phyloP scores from a whole-genome alignment of 92 coral and sea anemone genomes.

The Epizoanthus ramosus region DNA sequence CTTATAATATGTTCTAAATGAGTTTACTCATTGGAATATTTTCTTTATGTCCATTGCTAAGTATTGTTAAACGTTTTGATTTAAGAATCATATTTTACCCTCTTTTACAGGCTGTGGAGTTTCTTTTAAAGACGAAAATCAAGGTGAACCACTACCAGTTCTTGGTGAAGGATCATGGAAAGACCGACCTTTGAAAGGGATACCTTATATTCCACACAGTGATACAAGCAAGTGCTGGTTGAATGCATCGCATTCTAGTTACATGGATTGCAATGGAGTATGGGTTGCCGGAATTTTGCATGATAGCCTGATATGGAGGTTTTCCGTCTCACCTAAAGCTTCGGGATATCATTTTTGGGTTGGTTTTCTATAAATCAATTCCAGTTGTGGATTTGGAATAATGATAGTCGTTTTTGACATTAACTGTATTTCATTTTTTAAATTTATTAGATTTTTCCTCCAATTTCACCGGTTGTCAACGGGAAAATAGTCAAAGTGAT shows the following conservation, averaged over 20 bases:
- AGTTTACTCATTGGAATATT: no score
- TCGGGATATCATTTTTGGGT: background rate
- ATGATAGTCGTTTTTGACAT: no score
- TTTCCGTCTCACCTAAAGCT: background rate
- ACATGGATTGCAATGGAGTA: background rate
- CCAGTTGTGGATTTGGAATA: no score
- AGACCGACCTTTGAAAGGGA: background rate
- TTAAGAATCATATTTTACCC: background rate
- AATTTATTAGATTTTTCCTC: no score
- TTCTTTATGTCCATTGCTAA: no score
- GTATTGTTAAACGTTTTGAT: no score
- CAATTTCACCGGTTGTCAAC: no score
- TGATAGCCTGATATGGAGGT: background rate
- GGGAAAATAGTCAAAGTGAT: no score
- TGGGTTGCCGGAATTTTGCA: background rate
- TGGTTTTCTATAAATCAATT: no score
- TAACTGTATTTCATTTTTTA: no score
- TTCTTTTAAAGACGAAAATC: background rate
- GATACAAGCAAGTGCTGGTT: background rate
- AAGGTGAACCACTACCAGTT: slow-evolving; percentile 3
- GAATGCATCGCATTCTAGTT: background rate
- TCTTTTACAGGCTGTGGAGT: background rate
- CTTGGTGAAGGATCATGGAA: background rate
- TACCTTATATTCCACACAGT: background rate
- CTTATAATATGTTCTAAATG: no score